Evolutionary conservation across 2,113 vertebrate genomes (phyloP).

Genomic region (Phaetusa simplex): DNA sequence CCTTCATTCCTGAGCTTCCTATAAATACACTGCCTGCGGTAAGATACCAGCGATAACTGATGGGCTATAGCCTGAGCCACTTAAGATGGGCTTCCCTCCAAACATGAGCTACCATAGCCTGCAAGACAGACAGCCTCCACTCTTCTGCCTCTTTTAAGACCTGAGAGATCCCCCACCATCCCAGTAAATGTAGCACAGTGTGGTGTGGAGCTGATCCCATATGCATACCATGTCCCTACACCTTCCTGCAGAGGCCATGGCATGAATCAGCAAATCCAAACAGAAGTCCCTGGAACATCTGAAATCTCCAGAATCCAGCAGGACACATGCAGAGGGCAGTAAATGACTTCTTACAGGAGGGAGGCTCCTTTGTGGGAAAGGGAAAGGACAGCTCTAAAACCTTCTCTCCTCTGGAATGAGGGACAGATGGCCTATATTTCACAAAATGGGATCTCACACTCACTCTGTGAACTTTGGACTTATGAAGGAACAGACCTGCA

Average conservation of each 20-base stretch:
- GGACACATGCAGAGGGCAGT: not conserved
- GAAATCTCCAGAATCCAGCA: not conserved
- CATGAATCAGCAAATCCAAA: conserved; percentile 1
- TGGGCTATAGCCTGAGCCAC: not conserved
- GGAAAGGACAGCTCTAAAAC: not conserved
- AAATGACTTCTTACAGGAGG: not conserved
- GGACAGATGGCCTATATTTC: not conserved
- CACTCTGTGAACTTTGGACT: not conserved
- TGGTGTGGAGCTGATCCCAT: not conserved
- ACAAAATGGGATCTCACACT: not conserved
- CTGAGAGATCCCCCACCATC: not conserved
- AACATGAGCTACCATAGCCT: not conserved
- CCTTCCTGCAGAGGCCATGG: not conserved
- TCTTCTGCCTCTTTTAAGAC: not conserved
- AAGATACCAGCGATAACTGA: not conserved
- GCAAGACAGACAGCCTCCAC: not conserved
- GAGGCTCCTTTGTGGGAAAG: not conserved
- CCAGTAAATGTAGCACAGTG: not conserved
- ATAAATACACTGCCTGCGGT: not conserved
- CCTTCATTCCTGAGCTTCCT: not conserved
- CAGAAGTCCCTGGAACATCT: not conserved
- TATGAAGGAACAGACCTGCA: not conserved
- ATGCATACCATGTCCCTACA: not conserved
- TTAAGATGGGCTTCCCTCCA: not conserved
- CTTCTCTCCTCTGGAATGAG: not conserved